Percentiles rank a stretch among this genome's conserved stretches.
phyloP scores from a whole-genome alignment of 2,113 vertebrate genomes.

The Oreochromis aureus region DNA sequence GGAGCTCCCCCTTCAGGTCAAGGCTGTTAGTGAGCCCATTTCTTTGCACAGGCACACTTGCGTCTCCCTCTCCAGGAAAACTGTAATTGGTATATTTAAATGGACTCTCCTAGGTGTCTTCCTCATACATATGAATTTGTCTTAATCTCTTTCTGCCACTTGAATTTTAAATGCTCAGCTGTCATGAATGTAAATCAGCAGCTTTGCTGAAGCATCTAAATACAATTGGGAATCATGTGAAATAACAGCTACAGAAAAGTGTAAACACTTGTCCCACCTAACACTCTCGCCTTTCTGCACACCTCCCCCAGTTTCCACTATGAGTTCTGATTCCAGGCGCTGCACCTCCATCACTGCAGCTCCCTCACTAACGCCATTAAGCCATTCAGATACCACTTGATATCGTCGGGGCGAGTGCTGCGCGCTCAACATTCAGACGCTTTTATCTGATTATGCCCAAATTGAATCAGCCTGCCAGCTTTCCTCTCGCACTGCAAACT shows the following conservation, averaged over 20 bases:
- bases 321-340: background rate
- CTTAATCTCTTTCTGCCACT: conserved; percentile 1
- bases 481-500: background rate
- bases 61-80: background rate
- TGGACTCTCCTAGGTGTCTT: background rate
- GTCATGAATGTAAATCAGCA: conserved; percentile 28
- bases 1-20: conserved; percentile 13
- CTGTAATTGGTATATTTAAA: background rate
- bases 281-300: background rate
- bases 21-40: background rate
- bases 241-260: background rate
- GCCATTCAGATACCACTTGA: conserved; percentile 26
- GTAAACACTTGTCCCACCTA: background rate
- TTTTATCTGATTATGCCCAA: conserved; percentile 38
- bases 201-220: conserved; percentile 7
- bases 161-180: background rate
- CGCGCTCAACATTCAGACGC: background rate
- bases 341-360: background rate
- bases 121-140: conserved; percentile 20
- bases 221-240: background rate
- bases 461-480: conserved; percentile 34
- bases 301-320: background rate
- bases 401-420: background rate
- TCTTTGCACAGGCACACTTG: background rate
- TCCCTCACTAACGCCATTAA: conserved; percentile 21